Base-by-base conservation (phyloP, 1,140 invertebrate genomes). In the Camponotus vicinus region DNA sequence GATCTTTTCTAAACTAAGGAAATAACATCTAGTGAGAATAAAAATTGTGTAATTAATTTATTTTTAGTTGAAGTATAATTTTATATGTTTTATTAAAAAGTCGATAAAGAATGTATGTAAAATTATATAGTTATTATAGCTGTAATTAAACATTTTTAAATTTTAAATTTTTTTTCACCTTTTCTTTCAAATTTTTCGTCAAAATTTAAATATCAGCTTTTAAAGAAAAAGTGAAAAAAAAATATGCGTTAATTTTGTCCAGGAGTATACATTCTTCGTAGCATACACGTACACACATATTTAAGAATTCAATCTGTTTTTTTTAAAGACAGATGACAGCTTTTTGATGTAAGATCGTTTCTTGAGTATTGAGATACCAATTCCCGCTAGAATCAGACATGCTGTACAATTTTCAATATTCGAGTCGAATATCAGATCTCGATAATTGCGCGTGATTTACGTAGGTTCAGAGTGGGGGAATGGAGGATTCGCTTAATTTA, bases 401-500 rank as follows among this genome's bases (percentile, higher is more conserved):
- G 11, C 21, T 11, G 32, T 13, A 7, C 15, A 76, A 55, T 6
- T n/a, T 15, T 27, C 18, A 37, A 52, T 49, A 49, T 52, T 13
- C 55, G 34, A 15, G 42, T 59, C 8, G 52, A 7, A 0, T 59
- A 13, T 59, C 55, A 21, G 13, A 61, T 27, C 15, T 52, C 21
- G 37, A 61, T 42, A 32, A 76, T 59, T 59, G 52, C 73, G 37
- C 4, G 13, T 32, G 3, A 21, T 15, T 61, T 15, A 9, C 7
- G 18, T 5, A 6, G 49, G 4, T 52, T 21, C 3, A 6, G 40
- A 15, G 13, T 52, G 34, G 15, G 42, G 61, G 59, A 40, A 37
- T 49, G n/a, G 21, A 45, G 45, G 59, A 49, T 64, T 64, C 32
- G 49, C 27, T 70, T 70, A 37, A 57, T 15, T 61, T 85, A 75